Base-by-base conservation (phyloP, 2,113 vertebrate genomes). In the Lates calcarifer region DNA sequence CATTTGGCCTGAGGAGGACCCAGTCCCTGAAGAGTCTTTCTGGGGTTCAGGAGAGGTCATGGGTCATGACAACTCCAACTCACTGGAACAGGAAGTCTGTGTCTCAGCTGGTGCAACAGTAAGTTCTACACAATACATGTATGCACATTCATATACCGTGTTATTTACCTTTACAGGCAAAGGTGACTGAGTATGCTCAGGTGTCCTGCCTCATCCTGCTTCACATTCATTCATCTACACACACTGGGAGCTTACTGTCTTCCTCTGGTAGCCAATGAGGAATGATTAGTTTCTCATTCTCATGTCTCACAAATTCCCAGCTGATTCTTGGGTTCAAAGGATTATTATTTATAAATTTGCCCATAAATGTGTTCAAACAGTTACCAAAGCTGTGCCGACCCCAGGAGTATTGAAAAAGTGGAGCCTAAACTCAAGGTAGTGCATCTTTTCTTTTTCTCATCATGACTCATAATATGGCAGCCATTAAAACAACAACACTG, bases 21-120 rank as follows among this genome's bases (percentile, higher is more conserved):
- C 94, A 95, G 78, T 95, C 96, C 41, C 83, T 96, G 67, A 94
- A 67, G 78, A 85, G 79, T 20, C 81, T 96, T 29, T 90, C 90
- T 49, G 89, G 43, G 60, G 69, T 12, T 76, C 88, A 90, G 63
- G 91, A 88, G 65, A 84, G 68, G 71, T 88, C 90, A 81, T 84
- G 89, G 93, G 49, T 17, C 49, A 81, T 18, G 88, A 81, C 89
- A 63, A 53, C 89, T 17, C 57, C 53, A 8, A 73, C 49, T 18
- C 35, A 18, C 83, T 91, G 90, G 91, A 83, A 87, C 53, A 94
- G 88, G 65, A 96, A 93, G 79, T 93, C 96, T 24, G 96, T 97
- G 64, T 96, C 94, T 10, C 93, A 96, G 65, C 77, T 97, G 72
- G 94, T 97, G 43, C 91, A 94, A 80, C 93, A 95, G 96, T 97